These are phyloP conservation scores for Raja brachyura DNA, from an alignment of 2,113 vertebrate species.

Conservation along the genomic window DNA sequence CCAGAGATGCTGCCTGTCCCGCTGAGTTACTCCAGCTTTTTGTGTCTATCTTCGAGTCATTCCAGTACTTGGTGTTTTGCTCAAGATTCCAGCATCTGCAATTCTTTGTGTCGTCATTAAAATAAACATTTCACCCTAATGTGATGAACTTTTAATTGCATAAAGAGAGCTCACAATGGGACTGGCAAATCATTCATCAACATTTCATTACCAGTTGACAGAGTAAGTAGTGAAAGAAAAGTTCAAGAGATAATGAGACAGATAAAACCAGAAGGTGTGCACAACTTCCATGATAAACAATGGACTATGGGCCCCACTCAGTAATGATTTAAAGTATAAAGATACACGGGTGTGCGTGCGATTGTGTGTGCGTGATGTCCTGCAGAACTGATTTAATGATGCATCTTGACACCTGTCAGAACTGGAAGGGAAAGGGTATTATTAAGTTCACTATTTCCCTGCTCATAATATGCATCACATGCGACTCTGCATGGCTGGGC, in stretches of 20 bases:
- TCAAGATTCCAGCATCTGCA: no score
- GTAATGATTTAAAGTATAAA: not conserved
- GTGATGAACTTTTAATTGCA: not conserved
- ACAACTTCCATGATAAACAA: not conserved
- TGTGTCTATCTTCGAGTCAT: no score
- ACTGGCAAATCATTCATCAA: not conserved
- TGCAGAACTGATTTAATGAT: not conserved
- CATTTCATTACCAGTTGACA: not conserved
- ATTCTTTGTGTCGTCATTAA: not conserved
- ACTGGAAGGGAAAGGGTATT: not conserved
- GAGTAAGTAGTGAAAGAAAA: not conserved
- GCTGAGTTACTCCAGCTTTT: no score
- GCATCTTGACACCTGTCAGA: not conserved
- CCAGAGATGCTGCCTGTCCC: no score
- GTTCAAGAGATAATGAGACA: not conserved
- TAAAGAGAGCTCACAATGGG: not conserved
- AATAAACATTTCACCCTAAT: not conserved
- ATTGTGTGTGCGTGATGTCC: not conserved
- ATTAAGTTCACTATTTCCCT: not conserved
- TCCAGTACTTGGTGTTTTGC: no score
- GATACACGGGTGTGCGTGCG: not conserved
- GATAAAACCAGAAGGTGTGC: not conserved
- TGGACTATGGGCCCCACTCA: not conserved
- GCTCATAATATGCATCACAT: not conserved
- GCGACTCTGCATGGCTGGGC: not conserved